phyloP scores from a whole-genome alignment of 2,797 vertebrate species.

The Gymnocypris eckloni region DNA sequence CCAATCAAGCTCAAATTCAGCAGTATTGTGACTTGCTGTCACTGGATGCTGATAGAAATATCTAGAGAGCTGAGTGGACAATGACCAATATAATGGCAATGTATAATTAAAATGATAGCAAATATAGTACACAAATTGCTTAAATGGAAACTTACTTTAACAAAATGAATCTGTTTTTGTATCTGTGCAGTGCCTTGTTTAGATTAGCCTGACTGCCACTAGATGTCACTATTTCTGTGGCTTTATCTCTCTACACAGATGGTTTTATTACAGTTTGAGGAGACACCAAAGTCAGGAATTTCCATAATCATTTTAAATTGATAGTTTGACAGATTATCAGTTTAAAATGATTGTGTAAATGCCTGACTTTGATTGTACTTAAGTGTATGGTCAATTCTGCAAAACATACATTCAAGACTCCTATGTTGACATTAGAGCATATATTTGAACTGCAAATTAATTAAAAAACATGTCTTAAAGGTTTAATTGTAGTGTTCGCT shows the following conservation, averaged over 20 bases:
- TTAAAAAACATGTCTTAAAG: no score
- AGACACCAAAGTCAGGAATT: not conserved
- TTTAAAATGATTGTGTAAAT: not conserved
- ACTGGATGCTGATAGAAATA: not conserved
- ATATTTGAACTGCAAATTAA: not conserved
- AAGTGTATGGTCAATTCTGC: not conserved
- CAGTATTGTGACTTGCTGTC: not conserved
- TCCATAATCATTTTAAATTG: not conserved
- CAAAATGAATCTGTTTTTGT: not conserved
- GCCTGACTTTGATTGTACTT: not conserved
- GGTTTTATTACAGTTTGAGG: not conserved
- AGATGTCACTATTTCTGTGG: constrained; percentile 1
- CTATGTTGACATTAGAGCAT: not conserved
- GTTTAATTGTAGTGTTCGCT: not conserved
- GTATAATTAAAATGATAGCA: not conserved
- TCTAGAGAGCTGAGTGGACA: not conserved
- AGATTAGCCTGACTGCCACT: not conserved
- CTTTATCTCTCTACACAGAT: not conserved
- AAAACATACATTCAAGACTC: not conserved
- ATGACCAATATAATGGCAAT: not conserved
- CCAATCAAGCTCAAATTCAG: not conserved
- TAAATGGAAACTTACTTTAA: constrained; percentile 30
- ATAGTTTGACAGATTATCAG: not conserved
- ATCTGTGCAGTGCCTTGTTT: not conserved
- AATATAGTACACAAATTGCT: not conserved